A percentile compares a stretch with the other conserved stretches of the same genome.
Conservation (phyloP, 1,140 invertebrate species). For the Bombus superbus region DNA sequence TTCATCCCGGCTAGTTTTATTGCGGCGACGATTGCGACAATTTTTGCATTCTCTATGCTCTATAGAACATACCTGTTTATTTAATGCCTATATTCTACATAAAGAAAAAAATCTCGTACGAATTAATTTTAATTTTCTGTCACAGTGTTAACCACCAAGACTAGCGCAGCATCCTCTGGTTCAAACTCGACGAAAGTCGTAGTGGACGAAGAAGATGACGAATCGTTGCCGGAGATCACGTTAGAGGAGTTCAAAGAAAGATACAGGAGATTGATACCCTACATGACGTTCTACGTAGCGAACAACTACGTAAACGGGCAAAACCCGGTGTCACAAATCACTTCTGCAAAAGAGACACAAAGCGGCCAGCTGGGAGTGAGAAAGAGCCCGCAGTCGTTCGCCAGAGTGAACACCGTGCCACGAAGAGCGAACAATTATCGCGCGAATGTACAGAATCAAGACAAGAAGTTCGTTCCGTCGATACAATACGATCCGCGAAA, state of each 20-base stretch:
- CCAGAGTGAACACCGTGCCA: constrained; percentile 1
- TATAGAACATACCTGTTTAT: too few species aligned
- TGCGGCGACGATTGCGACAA: not conserved
- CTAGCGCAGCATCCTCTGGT: not conserved
- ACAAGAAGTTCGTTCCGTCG: constrained; percentile 78
- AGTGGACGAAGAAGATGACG: constrained; percentile 64
- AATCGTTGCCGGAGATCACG: constrained; percentile 63
- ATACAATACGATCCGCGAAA: constrained; percentile 79
- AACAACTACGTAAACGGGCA: constrained; percentile 82
- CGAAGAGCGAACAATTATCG: constrained; percentile 44
- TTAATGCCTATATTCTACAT: too few species aligned
- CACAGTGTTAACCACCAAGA: constrained; percentile 62
- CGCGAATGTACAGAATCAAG: constrained; percentile 42
- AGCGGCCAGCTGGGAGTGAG: not conserved
- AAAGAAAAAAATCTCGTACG: not conserved
- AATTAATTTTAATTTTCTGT: constrained; percentile 16
- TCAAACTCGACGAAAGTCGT: constrained; percentile 58
- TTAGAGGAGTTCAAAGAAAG: constrained; percentile 84
- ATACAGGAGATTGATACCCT: constrained; percentile 89
- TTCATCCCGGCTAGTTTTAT: constrained; percentile 53
- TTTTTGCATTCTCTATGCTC: not conserved
- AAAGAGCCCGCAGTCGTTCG: not conserved
- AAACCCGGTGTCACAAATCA: not conserved
- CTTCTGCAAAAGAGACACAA: constrained; percentile 8
- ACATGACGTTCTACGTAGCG: constrained; percentile 90